Conservation (phyloP, 2,888 invertebrate genomes). For the Ichneumon xanthorius region DNA sequence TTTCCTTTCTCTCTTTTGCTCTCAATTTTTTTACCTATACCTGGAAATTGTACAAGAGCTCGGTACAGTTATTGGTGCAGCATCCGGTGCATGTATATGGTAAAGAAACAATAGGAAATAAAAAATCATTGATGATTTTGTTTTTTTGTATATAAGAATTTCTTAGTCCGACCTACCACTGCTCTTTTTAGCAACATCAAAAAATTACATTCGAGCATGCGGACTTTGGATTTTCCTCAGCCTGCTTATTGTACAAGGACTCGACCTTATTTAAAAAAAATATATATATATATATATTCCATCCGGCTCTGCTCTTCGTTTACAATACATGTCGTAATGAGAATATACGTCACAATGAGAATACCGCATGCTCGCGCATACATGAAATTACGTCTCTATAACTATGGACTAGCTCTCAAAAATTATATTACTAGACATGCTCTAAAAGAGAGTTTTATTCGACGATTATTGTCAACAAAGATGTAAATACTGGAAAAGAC, state of each 20-base stretch:
- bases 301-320: not conserved
- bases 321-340: not conserved
- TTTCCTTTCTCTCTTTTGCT: constrained; percentile 86
- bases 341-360: constrained; percentile 23
- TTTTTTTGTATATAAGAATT: not conserved
- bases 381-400: constrained; percentile 24
- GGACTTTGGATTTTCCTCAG: not conserved
- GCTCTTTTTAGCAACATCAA: constrained; percentile 21
- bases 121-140: not conserved
- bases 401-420: not conserved
- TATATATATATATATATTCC: not conserved
- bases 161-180: constrained; percentile 1
- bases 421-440: constrained; percentile 27
- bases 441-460: constrained; percentile 26
- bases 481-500: constrained; percentile 1
- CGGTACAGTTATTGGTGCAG: constrained; percentile 51
- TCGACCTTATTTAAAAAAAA: not conserved
- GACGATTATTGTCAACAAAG: not conserved
- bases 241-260: not conserved
- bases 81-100: constrained; percentile 7
- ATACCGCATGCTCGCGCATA: constrained; percentile 28
- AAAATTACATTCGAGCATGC: constrained; percentile 18
- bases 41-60: constrained; percentile 82
- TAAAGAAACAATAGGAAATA: constrained; percentile 7
- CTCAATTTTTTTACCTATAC: constrained; percentile 85